phyloP scores from a whole-genome alignment of 2,113 vertebrate genomes.

The Tupaia tana region DNA sequence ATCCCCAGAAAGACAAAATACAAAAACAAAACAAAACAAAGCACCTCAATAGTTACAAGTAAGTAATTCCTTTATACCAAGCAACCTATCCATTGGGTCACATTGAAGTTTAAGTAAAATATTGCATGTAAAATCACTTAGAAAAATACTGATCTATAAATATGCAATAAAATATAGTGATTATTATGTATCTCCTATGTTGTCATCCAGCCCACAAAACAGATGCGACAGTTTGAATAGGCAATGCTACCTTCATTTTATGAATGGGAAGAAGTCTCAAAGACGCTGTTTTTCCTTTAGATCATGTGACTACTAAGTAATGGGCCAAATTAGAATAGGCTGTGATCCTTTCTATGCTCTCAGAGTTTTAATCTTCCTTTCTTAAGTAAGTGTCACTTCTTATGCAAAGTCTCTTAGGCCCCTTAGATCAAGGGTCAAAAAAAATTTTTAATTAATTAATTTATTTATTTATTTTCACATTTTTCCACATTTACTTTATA shows the following conservation, averaged over 20 bases:
- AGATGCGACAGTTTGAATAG: not conserved
- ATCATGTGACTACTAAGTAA: not conserved
- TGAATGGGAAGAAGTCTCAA: not conserved
- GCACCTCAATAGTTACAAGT: not conserved
- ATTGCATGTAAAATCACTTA: not conserved
- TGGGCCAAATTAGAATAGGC: not conserved
- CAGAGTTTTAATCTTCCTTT: not conserved
- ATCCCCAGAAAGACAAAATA: not conserved
- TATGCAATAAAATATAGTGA: slow-evolving; percentile 16
- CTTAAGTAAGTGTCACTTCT: not conserved
- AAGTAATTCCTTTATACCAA: not conserved
- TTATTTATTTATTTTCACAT: no score
- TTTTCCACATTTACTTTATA: no score
- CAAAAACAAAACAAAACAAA: not conserved
- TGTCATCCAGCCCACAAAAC: not conserved
- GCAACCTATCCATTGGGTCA: not conserved
- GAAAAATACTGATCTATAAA: not conserved
- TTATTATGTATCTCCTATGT: not conserved
- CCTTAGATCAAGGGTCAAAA: not conserved
- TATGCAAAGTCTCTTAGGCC: not conserved
- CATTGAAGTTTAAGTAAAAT: not conserved
- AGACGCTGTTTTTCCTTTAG: not conserved
- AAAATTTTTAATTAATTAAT: not conserved
- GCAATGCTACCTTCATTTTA: not conserved
- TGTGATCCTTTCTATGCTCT: not conserved